Conservation (phyloP, 2,888 invertebrate species). For the Tetrapedia diversipes region DNA sequence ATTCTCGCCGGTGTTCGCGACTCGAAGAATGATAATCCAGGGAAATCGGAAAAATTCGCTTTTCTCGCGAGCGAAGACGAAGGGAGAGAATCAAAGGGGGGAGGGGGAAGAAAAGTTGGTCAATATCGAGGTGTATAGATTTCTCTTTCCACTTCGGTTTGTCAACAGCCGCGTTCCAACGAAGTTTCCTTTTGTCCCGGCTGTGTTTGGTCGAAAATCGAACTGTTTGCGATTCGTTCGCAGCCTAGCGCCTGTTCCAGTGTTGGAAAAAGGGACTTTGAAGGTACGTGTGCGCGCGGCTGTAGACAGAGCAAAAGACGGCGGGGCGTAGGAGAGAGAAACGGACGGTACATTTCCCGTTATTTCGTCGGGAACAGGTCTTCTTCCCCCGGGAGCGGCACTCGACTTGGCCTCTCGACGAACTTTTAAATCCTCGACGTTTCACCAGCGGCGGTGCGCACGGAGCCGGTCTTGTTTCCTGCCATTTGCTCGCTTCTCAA, state of each 20-base stretch:
- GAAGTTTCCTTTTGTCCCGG: slow-evolving; percentile 60
- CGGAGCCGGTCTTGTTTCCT: slow-evolving; percentile 31
- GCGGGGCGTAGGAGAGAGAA: not conserved
- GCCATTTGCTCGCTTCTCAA: slow-evolving; percentile 26
- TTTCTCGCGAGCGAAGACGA: not conserved
- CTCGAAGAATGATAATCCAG: not conserved
- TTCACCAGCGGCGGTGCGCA: slow-evolving; percentile 44
- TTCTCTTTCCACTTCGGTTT: slow-evolving; percentile 51
- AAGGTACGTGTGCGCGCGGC: not conserved
- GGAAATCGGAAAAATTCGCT: slow-evolving; percentile 21
- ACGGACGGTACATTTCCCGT: slow-evolving; percentile 49
- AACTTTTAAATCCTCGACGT: slow-evolving; percentile 66
- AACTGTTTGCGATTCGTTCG: slow-evolving; percentile 67
- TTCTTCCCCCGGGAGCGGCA: slow-evolving; percentile 28
- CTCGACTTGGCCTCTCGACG: slow-evolving; percentile 49
- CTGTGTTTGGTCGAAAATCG: slow-evolving; percentile 59
- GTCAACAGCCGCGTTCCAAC: slow-evolving; percentile 53
- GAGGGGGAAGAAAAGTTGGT: slow-evolving; percentile 51
- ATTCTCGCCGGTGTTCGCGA: too few species aligned
- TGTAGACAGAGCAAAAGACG: not conserved
- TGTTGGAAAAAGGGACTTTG: not conserved
- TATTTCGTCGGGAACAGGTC: slow-evolving; percentile 52
- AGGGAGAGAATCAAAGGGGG: slow-evolving; percentile 7
- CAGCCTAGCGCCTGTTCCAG: slow-evolving; percentile 29
- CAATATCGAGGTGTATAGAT: slow-evolving; percentile 66